Conservation (phyloP, 2,797 vertebrate species). For the Hydrocynus forskahlii region DNA sequence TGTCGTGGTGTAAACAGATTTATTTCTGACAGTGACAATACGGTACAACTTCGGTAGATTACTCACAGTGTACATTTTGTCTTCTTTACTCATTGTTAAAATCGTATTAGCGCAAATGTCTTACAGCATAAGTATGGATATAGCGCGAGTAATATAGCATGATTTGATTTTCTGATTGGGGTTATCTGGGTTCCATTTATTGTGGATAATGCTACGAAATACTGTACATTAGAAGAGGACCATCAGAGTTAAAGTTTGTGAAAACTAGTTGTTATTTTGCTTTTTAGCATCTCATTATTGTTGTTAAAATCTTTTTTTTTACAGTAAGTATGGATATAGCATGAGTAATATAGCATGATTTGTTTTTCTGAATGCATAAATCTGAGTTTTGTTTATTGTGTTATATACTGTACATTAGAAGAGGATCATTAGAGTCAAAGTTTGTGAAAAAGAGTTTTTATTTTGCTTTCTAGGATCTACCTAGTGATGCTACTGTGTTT, state of each 20-base stretch:
- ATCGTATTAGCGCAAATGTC: conserved; percentile 31
- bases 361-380: neutral
- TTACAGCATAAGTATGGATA: conserved; percentile 6
- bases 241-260: neutral
- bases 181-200: too few relatives aligned
- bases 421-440: neutral
- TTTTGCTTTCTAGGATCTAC: neutral
- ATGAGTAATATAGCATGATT: conserved; percentile 8
- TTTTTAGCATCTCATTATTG: neutral
- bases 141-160: neutral
- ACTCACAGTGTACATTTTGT: neutral
- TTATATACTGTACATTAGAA: neutral
- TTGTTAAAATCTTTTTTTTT: conserved; percentile 32
- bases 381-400: too few relatives aligned
- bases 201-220: too few relatives aligned
- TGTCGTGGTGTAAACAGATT: neutral
- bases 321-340: neutral
- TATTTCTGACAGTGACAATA: neutral
- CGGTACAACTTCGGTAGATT: neutral
- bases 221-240: neutral
- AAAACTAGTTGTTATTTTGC: neutral
- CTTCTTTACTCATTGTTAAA: conserved; percentile 30
- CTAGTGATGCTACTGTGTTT: neutral
- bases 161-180: neutral
- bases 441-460: neutral